Conservation (phyloP, 2,113 vertebrate species). For the Cavia porcellus region DNA sequence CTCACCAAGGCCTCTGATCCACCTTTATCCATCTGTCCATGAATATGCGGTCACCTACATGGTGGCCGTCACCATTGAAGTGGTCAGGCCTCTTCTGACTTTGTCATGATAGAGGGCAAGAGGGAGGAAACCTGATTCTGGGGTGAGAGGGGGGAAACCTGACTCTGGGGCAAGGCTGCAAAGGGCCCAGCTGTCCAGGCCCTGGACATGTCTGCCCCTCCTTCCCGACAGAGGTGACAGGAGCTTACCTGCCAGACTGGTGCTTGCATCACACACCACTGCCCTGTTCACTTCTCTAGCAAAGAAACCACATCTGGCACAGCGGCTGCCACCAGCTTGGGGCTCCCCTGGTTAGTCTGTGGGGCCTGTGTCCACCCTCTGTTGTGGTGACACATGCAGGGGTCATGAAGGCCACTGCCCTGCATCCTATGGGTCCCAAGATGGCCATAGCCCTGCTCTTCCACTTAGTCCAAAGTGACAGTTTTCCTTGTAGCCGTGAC, state of each 20-base stretch:
- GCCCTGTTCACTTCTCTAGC: neutral
- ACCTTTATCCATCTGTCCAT: neutral
- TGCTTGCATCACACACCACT: no score
- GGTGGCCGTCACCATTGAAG: neutral
- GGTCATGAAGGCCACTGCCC: neutral
- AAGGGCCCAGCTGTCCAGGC: neutral
- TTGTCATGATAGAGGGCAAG: neutral
- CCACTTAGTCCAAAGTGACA: neutral
- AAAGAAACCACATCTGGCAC: neutral
- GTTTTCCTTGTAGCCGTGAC: neutral
- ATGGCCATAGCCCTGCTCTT: no score
- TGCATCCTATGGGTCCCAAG: neutral
- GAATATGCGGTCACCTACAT: neutral
- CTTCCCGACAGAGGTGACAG: neutral
- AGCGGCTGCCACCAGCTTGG: neutral
- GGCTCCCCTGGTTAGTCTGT: neutral
- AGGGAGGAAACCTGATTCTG: neutral
- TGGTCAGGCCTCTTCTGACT: no score
- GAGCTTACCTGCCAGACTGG: neutral
- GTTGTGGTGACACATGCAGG: neutral
- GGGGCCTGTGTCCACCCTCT: neutral
- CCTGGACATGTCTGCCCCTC: neutral
- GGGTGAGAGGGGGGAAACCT: neutral
- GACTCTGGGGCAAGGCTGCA: neutral
- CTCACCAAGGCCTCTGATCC: neutral